These are phyloP conservation scores for Thamnophis sirtalis DNA, from an alignment of 2,113 vertebrate genomes.

Conservation along the genomic window DNA sequence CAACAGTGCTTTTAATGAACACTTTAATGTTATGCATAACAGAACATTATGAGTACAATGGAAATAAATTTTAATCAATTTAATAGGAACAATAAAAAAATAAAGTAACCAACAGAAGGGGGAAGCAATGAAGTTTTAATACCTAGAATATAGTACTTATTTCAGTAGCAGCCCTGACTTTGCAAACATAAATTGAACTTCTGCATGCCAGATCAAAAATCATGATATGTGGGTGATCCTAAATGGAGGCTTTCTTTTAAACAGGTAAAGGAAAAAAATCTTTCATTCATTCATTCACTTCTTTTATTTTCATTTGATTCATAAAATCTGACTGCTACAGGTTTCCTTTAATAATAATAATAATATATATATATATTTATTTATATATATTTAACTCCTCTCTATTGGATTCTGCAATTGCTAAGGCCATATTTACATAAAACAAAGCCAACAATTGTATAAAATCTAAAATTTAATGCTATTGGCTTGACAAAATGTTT, in stretches of 20 bases:
- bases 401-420: conserved; percentile 69
- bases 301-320: conserved; percentile 74
- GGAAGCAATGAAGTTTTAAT: conserved; percentile 74
- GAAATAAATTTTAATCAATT: conserved; percentile 83
- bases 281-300: conserved; percentile 64
- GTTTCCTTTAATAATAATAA: conserved; percentile 75
- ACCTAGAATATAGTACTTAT: conserved; percentile 86
- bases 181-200: conserved; percentile 68
- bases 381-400: conserved; percentile 54
- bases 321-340: conserved; percentile 78
- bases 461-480: conserved; percentile 68
- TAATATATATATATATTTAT: conserved; percentile 39
- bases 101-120: conserved; percentile 76
- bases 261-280: conserved; percentile 52
- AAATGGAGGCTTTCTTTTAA: conserved; percentile 67
- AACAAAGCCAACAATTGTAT: conserved; percentile 58
- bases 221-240: conserved; percentile 72
- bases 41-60: conserved; percentile 89
- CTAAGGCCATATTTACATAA: conserved; percentile 71
- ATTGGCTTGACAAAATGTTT: conserved; percentile 47
- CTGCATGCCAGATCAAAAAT: conserved; percentile 73
- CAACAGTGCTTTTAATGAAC: conserved; percentile 87
- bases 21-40: conserved; percentile 96
- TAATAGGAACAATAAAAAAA: conserved; percentile 66
- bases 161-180: conserved; percentile 78